Conservation (phyloP, 2,797 vertebrate species). For the Falco naumanni region DNA sequence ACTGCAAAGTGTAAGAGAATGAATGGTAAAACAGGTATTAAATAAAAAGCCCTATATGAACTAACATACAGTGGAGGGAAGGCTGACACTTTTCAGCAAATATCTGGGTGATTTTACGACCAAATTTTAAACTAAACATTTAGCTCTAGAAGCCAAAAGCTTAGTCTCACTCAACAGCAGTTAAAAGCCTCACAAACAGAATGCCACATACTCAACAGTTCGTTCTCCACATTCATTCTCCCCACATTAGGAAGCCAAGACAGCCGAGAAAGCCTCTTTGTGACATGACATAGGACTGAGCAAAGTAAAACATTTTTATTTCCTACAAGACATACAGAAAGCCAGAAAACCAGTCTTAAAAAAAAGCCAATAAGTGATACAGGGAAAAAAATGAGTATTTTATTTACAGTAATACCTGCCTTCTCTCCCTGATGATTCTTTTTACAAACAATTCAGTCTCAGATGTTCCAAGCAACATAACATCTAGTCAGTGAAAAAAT, state of each 20-base stretch:
- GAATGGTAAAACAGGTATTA: neutral
- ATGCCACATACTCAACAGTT: neutral
- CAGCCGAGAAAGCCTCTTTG: neutral
- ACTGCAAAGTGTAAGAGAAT: neutral
- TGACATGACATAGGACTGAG: neutral
- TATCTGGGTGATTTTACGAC: neutral
- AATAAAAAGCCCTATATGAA: neutral
- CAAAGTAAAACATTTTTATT: neutral
- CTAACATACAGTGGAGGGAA: neutral
- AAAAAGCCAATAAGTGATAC: neutral
- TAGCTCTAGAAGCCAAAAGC: neutral
- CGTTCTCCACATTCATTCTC: neutral
- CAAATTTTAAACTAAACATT: neutral
- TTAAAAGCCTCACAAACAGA: neutral
- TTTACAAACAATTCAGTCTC: neutral
- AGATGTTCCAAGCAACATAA: neutral
- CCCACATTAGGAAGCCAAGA: neutral
- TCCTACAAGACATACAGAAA: neutral
- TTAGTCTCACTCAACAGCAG: neutral
- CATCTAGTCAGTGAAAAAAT: neutral
- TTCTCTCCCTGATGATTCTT: neutral
- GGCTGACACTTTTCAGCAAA: neutral
- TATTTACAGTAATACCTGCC: neutral
- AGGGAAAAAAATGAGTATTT: neutral
- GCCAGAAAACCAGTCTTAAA: neutral